Base-by-base conservation (phyloP, 92 coral and sea anemone genomes). In the Porites cylindrica region DNA sequence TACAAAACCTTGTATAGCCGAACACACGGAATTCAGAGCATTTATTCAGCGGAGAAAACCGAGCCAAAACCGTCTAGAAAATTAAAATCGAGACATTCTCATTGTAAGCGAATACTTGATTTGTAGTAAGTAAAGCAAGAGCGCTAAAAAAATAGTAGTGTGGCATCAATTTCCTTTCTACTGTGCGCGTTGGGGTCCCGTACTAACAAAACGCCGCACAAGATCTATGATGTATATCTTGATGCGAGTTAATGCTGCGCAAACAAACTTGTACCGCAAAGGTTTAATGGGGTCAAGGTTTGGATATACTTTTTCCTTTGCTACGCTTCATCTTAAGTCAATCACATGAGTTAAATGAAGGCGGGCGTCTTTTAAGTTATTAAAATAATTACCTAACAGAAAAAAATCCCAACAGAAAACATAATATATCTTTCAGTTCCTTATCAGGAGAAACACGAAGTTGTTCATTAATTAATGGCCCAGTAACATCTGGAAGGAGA, bases 241-340 rank as follows among this genome's bases (percentile, higher is more conserved):
- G 82, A 24, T 62, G 82, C 29, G 65, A 13, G 13, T 80, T 19
- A 38, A 16, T 59, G 16, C 68, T 29, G 18, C 69, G 60, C 58
- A 82, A 69, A 56, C 47, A 59, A 43, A 59, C 77, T 52, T 59
- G 20, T 3, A 18, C 38, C 70, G n/a, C 54, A 5, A 13, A 70
- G 86, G 86, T 68, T 43, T 51, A 53, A 32, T n/a, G 51, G 32
- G 85, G 85, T 81, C 85, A 81, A 70, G 32, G 16, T 70, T 81
- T 81, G 53, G 12, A 21, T 58, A 54, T 21, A 23, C 20, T 23
- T 19, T 64, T 29, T 26, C 68, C 54, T 14, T 47, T 67, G 8
- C 52, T 20, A 52, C 14, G 51, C 66, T 65, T 66, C 82, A 77
- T 38, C 72, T 23, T 11, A 56, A 7, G 73, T 80, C 56, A 71